Evolutionary conservation across 2,888 invertebrate genomes (phyloP).

Genomic region (Serrognathus titanus): DNA sequence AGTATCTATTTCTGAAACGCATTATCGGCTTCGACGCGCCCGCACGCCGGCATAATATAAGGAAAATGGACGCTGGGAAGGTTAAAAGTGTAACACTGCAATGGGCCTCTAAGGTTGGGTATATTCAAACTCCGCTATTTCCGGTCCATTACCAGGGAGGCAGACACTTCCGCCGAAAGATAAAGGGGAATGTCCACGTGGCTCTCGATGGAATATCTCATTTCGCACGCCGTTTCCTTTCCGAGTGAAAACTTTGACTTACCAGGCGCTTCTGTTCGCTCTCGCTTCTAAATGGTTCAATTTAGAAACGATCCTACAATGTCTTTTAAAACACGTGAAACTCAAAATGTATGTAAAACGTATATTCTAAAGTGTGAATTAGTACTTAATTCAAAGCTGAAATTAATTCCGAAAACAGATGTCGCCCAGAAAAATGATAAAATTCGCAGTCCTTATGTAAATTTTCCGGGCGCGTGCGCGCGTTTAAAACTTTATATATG

Average conservation of each 20-base stretch:
- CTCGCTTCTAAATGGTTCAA: constrained; percentile 2
- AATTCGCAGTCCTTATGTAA: no score
- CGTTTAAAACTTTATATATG: no score
- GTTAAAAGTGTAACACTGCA: constrained; percentile 22
- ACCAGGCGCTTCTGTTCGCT: constrained; percentile 9
- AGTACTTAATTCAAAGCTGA: no score
- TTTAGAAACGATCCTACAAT: no score
- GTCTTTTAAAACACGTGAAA: no score
- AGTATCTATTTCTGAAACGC: constrained; percentile 9
- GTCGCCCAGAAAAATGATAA: no score
- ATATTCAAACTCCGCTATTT: constrained; percentile 35
- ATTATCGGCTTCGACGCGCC: constrained; percentile 12
- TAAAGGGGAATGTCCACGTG: constrained; percentile 34
- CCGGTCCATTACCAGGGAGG: constrained; percentile 35
- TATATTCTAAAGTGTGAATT: no score
- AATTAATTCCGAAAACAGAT: no score
- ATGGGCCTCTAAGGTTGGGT: constrained; percentile 27
- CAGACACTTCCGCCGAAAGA: constrained; percentile 35
- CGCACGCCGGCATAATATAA: constrained; percentile 4
- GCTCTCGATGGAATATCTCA: constrained; percentile 33
- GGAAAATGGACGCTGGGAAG: constrained; percentile 20
- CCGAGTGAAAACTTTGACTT: constrained; percentile 16
- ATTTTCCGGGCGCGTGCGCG: no score
- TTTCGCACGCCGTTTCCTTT: constrained; percentile 35
- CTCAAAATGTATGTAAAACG: no score